Evolutionary conservation across 2,888 invertebrate genomes (phyloP).

Genomic region (Lathronympha strigana): DNA sequence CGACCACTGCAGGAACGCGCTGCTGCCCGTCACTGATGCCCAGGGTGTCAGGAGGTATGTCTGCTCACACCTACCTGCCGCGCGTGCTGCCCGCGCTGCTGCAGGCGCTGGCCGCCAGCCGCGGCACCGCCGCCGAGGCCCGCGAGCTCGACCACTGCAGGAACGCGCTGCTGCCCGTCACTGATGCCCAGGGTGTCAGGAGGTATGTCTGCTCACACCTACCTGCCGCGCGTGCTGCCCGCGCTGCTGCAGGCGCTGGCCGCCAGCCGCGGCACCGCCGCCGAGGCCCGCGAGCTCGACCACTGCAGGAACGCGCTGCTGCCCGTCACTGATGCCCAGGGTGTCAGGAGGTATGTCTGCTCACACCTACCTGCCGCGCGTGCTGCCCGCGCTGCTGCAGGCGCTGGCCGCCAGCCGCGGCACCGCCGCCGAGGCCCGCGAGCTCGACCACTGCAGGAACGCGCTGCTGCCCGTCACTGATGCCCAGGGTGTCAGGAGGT

Average conservation of each 20-base stretch:
- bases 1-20: background rate
- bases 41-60: background rate
- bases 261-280: conserved; percentile 70
- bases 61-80: conserved; percentile 87
- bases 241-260: too few relatives aligned
- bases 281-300: conserved; percentile 83
- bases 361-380: conserved; percentile 91
- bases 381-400: too few relatives aligned
- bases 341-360: too few relatives aligned
- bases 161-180: conserved; percentile 95
- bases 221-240: too few relatives aligned
- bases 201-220: conserved; percentile 86
- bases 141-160: conserved; percentile 96
- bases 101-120: conserved; percentile 85
- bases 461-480: conserved; percentile 60
- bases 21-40: conserved; percentile 83
- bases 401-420: too few relatives aligned
- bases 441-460: conserved; percentile 56
- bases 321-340: conserved; percentile 83
- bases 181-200: conserved; percentile 93
- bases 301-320: background rate
- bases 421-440: conserved; percentile 85
- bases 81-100: conserved; percentile 84
- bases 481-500: conserved; percentile 75
- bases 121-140: conserved; percentile 85